phyloP scores from a whole-genome alignment of 2,888 invertebrate genomes.

The Stegophylla sp. region DNA sequence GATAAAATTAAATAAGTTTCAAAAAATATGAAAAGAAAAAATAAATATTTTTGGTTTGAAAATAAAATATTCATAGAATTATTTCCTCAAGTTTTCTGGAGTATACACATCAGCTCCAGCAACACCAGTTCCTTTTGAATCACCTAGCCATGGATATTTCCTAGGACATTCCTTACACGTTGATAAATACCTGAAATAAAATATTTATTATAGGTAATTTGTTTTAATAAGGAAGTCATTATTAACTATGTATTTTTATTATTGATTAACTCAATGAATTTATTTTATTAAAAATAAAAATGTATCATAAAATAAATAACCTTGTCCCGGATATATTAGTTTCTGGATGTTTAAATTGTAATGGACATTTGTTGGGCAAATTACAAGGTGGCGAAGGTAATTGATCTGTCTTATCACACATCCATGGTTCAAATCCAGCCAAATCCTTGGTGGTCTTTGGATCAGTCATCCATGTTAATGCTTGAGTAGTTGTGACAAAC shows the following conservation, averaged over 20 bases:
- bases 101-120: conserved; percentile 81
- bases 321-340: conserved; percentile 79
- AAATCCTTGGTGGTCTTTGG: conserved; percentile 76
- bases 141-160: conserved; percentile 86
- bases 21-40: conserved; percentile 6
- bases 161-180: conserved; percentile 86
- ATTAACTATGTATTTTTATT: neutral
- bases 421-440: conserved; percentile 80
- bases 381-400: conserved; percentile 79
- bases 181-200: conserved; percentile 76
- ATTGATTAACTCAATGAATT: neutral
- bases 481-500: conserved; percentile 86
- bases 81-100: conserved; percentile 69
- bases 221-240: too few relatives aligned
- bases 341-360: conserved; percentile 79
- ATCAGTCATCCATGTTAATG: conserved; percentile 89
- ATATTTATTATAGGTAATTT: conserved; percentile 22
- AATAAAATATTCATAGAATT: conserved; percentile 11
- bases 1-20: conserved; percentile 1
- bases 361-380: conserved; percentile 81
- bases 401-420: conserved; percentile 75
- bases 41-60: conserved; percentile 52
- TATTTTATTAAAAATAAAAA: neutral
- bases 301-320: conserved; percentile 62
- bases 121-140: conserved; percentile 82